Evolutionary conservation across 2,888 invertebrate species (phyloP), one percentile per base, ranked within the genome.

Genomic region (Callosobruchus maculatus): DNA sequence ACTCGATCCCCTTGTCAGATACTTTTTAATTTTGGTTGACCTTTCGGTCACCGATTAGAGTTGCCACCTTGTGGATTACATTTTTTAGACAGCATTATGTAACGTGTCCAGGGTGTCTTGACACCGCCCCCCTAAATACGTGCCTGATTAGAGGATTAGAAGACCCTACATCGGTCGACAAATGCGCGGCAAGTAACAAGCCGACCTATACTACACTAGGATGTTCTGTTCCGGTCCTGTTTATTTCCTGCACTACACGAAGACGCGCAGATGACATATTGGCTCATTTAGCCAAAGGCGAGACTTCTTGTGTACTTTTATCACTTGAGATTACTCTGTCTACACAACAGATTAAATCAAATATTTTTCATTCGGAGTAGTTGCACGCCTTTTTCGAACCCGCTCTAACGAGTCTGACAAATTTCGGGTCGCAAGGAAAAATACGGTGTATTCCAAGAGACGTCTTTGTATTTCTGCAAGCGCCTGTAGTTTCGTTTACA

Each of bases 331-430:
- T 86, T 86, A 86, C 85, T 83, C 84, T 86, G 86, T 86, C 86
- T 85, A 84, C 86, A 85, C 85, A 85, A 86, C 85, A 86, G 86
- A 87, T 87, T 87, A 86, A 86, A 86, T 85, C 85, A 86, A 86
- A 86, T 86, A 86, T 86, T 87, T 87, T 86, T 86, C 86, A 86
- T 84, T 83, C 83, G 78, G 73, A 21, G 22, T 21, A 68, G 68
- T 68, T 68, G 68, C 22, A 5, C 21, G 68, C 68, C 22, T 68
- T 49, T 49, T 49, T 22, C 22, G 21, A 68, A 68, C 9, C 68
- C 21, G 4, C 68, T 68, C 68, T 68, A 68, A 68, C 68, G 68
- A 68, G 68, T 68, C 68, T 21, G 68, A 49, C 49, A 49, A 49
- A 49, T 49, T 49, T 49, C 18, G 13, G 49, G 49, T 7, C 7